These are phyloP conservation scores for Coleophora deauratella DNA, from an alignment of 2,888 invertebrate species.

Conservation along the genomic window DNA sequence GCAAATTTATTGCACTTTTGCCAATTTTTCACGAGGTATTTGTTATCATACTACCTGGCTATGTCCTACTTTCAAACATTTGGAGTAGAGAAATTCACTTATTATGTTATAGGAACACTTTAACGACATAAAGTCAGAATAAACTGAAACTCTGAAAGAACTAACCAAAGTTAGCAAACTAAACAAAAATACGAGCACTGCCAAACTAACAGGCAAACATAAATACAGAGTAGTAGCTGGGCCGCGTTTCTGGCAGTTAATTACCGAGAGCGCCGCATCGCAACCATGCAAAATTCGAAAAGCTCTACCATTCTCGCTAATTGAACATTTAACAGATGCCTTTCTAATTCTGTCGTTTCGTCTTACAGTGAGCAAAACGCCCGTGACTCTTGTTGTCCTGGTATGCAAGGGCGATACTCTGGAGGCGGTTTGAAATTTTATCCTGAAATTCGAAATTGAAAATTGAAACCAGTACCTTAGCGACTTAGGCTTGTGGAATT, in stretches of 20 bases:
- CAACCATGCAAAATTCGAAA: slow-evolving; percentile 51
- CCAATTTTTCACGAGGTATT: no score
- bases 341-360: slow-evolving; percentile 31
- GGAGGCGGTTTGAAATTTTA: slow-evolving; percentile 28
- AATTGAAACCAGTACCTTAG: no score
- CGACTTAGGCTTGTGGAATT: no score
- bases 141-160: no score
- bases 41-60: no score
- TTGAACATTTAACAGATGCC: slow-evolving; percentile 37
- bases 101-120: no score
- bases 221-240: slow-evolving; percentile 46
- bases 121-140: no score
- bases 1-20: no score
- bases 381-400: slow-evolving; percentile 38
- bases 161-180: neutral
- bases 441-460: no score
- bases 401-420: slow-evolving; percentile 35
- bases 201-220: slow-evolving; percentile 38
- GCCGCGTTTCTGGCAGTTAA: slow-evolving; percentile 36
- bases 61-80: no score
- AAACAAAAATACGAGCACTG: slow-evolving; percentile 23
- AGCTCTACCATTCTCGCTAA: slow-evolving; percentile 42
- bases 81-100: no score
- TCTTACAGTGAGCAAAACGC: slow-evolving; percentile 25
- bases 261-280: slow-evolving; percentile 41